These are phyloP conservation scores for Enteromius argenteus DNA, from an alignment of 2,797 vertebrate genomes.

Conservation along the genomic window DNA sequence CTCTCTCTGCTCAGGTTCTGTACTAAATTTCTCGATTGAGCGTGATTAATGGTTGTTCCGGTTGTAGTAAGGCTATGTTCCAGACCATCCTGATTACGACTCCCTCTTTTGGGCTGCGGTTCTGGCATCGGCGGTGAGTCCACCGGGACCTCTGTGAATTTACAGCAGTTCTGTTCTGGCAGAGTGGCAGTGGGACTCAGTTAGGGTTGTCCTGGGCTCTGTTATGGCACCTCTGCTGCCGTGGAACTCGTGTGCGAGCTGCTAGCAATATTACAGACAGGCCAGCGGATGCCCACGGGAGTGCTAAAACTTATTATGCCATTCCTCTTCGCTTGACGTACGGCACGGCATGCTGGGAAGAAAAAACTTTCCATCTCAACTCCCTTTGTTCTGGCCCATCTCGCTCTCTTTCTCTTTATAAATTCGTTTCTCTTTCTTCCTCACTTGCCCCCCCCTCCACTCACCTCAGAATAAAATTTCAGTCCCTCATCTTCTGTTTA, in stretches of 20 bases:
- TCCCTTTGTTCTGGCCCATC: conserved; percentile 33
- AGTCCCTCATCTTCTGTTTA: conserved; percentile 19
- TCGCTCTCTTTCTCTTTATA: conserved; percentile 39
- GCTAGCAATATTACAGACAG: conserved; percentile 79
- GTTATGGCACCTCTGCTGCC: conserved; percentile 67
- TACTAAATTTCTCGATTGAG: conserved; percentile 56
- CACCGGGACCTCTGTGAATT: conserved; percentile 69
- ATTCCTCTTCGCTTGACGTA: conserved; percentile 83
- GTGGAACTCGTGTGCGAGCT: conserved; percentile 66
- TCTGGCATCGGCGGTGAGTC: conserved; percentile 47
- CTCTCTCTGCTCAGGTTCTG: conserved; percentile 6
- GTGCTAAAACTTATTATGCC: conserved; percentile 81
- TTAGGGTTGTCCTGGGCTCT: conserved; percentile 60
- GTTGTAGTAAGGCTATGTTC: conserved; percentile 55
- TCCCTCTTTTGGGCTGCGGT: conserved; percentile 66
- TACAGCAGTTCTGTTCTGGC: conserved; percentile 65
- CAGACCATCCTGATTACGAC: conserved; percentile 53
- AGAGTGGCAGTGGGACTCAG: conserved; percentile 54
- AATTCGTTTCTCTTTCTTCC: conserved; percentile 19
- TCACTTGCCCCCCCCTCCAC: not conserved
- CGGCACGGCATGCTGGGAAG: conserved; percentile 71
- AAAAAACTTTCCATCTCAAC: conserved; percentile 52
- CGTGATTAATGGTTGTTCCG: conserved; percentile 65
- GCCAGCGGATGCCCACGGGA: conserved; percentile 73
- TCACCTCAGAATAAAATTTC: conserved; percentile 18